Evolutionary conservation across 1,140 invertebrate species (phyloP), one percentile per base, ranked within the genome.

Genomic region (Colletes gigas): DNA sequence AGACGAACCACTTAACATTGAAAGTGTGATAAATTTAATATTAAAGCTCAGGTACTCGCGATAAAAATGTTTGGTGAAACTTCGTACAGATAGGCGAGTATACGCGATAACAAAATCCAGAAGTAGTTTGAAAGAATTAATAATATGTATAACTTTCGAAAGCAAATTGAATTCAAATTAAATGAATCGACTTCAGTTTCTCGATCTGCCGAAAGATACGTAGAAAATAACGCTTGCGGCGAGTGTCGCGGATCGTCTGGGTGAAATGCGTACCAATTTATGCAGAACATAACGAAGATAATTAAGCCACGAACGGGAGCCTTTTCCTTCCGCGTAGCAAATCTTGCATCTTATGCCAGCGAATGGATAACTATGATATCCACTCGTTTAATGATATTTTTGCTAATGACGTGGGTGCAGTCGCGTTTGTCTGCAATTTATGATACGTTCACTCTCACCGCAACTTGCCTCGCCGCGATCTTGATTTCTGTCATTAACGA

Each of bases 301-400:
- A 72, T 78, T 78, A 17, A 30, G 71, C 17, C 55, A 8, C 52
- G 8, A 68, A 39, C 2, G 5, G 3, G 7, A 15, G 4, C 8
- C 67, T n/a, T 78, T 78, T 78, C 76, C 68, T 72, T 78, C 76
- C 68, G 76, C 47, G 62, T 60, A 30, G 30, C 30, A 30, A 30
- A 30, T 30, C 30, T 30, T n/a, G 21, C 19, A 47, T 55, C 7
- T n/a, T 14, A 10, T 57, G 10, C 10, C 9, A 19, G 44, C 9
- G 21, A 21, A 19, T 15, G 9, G 15, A 44, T 12, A 41, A 70
- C 15, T 17, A 17, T 62, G 19, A 50, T 70, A 19, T 47, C 15
- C 17, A 39, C 65, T 19, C 9, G 21, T 60, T 50, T 70, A 60
- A 44, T 60, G 17, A 30, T 8, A 10, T 5, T 15, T 41, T 52